Conservation (phyloP, 2,888 invertebrate genomes). For the Trilocha varians region DNA sequence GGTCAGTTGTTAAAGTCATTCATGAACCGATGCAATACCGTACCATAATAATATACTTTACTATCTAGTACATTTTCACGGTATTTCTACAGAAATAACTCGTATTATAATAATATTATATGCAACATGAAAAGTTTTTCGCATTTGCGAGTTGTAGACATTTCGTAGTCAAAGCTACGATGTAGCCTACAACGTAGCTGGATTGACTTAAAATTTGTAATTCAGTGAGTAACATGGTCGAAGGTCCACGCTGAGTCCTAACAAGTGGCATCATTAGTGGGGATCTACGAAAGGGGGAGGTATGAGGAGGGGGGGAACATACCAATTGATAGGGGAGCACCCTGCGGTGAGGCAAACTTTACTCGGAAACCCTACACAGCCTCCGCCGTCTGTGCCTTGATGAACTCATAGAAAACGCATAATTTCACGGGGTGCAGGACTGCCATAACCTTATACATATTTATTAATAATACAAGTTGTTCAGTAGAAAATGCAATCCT, state of each 20-base stretch:
- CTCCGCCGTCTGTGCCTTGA: constrained; percentile 37
- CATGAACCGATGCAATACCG: no score
- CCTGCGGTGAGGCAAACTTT: constrained; percentile 66
- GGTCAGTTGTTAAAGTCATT: no score
- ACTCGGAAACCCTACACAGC: constrained; percentile 50
- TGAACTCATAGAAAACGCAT: constrained; percentile 37
- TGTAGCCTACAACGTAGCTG: constrained; percentile 37
- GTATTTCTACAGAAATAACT: no score
- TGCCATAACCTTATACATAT: constrained; percentile 16
- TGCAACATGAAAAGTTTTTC: no score
- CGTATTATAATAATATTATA: no score
- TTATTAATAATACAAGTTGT: constrained; percentile 2
- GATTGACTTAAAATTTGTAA: constrained; percentile 65
- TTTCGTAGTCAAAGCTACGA: constrained; percentile 15
- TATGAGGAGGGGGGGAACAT: constrained; percentile 21
- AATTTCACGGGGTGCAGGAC: constrained; percentile 10
- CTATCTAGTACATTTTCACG: no score
- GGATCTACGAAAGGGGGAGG: constrained; percentile 27
- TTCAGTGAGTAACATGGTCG: constrained; percentile 63
- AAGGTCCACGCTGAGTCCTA: constrained; percentile 67
- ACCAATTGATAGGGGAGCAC: constrained; percentile 68
- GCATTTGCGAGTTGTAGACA: background rate
- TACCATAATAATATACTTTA: no score
- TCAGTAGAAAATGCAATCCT: background rate
- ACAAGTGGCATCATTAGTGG: constrained; percentile 71